Evolutionary conservation across 2,797 vertebrate genomes (phyloP).

Genomic region (Ciconia nigra): DNA sequence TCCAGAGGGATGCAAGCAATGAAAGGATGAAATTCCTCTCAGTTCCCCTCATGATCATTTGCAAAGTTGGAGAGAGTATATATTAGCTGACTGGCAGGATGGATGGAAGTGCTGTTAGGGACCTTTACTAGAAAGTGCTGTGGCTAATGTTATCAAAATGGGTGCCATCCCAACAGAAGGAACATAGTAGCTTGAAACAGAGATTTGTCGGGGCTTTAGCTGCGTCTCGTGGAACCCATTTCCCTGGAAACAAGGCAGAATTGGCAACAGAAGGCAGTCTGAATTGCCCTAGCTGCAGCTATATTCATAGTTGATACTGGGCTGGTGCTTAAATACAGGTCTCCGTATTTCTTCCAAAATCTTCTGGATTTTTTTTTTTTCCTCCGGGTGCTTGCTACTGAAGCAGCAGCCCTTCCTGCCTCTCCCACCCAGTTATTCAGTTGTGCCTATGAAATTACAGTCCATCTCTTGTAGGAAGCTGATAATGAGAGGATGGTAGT

Average conservation of each 20-base stretch:
- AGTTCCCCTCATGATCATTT: neutral
- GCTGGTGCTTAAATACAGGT: neutral
- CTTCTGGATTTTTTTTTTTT: neutral
- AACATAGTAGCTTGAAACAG: neutral
- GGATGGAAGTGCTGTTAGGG: neutral
- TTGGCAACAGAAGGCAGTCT: neutral
- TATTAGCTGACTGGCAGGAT: neutral
- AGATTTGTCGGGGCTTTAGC: neutral
- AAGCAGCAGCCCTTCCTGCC: neutral
- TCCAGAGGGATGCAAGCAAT: neutral
- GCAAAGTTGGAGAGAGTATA: neutral
- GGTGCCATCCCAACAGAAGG: neutral
- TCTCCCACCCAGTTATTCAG: neutral
- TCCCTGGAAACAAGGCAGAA: neutral
- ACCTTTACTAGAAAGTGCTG: neutral
- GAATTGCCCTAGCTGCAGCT: neutral
- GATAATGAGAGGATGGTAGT: neutral
- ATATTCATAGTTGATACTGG: neutral
- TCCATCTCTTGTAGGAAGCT: neutral
- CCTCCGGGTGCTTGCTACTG: neutral
- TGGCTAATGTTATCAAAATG: neutral
- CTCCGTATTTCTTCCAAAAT: neutral
- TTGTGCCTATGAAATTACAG: neutral
- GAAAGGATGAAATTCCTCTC: neutral
- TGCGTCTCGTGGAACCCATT: neutral